phyloP scores from a whole-genome alignment of 2,888 invertebrate species.

The Zhuqinia jingwanae region DNA sequence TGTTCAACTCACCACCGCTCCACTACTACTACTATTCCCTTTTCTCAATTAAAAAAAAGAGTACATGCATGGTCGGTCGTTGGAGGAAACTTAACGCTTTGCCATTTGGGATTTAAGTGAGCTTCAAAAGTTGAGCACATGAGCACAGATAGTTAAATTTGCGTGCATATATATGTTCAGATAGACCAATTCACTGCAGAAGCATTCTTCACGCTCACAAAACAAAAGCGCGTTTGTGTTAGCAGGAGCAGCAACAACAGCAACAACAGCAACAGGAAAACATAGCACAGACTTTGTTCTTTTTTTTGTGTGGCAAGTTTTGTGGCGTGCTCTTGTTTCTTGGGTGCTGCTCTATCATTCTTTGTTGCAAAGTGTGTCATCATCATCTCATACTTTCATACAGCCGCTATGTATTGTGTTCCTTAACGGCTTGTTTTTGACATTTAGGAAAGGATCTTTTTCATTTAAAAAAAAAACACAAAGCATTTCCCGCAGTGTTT shows the following conservation, averaged over 20 bases:
- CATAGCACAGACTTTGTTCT: slow-evolving; percentile 16
- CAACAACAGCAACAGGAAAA: too few relatives aligned
- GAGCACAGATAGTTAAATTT: too few relatives aligned
- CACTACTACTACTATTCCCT: too few relatives aligned
- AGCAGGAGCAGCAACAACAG: not conserved
- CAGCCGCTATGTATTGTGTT: too few relatives aligned
- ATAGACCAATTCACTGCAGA: not conserved
- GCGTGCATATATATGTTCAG: too few relatives aligned
- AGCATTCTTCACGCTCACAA: not conserved
- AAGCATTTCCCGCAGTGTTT: too few relatives aligned
- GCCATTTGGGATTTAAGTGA: slow-evolving; percentile 36
- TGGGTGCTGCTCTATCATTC: not conserved
- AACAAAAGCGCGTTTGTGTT: slow-evolving; percentile 16
- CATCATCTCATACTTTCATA: too few relatives aligned
- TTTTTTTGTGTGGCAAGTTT: slow-evolving; percentile 23
- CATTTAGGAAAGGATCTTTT: too few relatives aligned
- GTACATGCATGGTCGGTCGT: slow-evolving; percentile 8
- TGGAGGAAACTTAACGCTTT: slow-evolving; percentile 7
- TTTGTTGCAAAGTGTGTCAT: slow-evolving; percentile 30
- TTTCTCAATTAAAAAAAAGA: too few relatives aligned
- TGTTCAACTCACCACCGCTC: slow-evolving; percentile 7
- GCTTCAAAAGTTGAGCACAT: not conserved
- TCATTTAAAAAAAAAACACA: too few relatives aligned
- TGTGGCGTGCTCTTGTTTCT: not conserved
- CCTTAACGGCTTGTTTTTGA: too few relatives aligned